Evolutionary conservation across 1,140 invertebrate species (phyloP).

Genomic region (silkworm (Bombyx mori)): DNA sequence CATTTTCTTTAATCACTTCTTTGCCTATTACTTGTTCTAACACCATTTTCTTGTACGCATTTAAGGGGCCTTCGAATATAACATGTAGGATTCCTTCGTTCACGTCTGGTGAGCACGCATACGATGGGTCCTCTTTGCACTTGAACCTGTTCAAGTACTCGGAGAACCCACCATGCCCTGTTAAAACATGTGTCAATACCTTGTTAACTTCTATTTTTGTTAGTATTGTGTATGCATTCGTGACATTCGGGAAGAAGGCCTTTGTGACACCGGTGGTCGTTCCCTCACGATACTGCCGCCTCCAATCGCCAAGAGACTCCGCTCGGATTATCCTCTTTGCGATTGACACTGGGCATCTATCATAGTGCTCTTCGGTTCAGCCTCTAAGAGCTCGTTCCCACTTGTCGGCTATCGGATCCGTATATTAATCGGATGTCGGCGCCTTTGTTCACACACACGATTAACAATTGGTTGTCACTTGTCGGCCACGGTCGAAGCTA

Average conservation of each 20-base stretch:
- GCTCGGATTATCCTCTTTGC: neutral
- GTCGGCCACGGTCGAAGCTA: slow-evolving; percentile 6
- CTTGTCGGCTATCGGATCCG: neutral
- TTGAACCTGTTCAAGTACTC: neutral
- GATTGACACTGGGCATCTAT: neutral
- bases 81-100: no score
- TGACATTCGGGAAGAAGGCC: neutral
- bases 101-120: neutral
- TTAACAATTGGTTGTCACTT: neutral
- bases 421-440: neutral
- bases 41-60: no score
- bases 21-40: no score
- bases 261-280: neutral
- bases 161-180: neutral
- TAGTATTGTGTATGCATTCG: neutral
- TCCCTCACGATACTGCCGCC: neutral
- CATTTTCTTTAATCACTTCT: no score
- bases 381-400: slow-evolving; percentile 3
- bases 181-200: neutral
- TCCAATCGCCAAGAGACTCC: neutral
- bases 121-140: neutral
- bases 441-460: neutral
- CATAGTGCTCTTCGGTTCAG: neutral
- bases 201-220: neutral
- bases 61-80: no score